Evolutionary conservation across 2,888 invertebrate species (phyloP), one percentile per base, ranked within the genome.

Genomic region (Pharmacophagus antenor): DNA sequence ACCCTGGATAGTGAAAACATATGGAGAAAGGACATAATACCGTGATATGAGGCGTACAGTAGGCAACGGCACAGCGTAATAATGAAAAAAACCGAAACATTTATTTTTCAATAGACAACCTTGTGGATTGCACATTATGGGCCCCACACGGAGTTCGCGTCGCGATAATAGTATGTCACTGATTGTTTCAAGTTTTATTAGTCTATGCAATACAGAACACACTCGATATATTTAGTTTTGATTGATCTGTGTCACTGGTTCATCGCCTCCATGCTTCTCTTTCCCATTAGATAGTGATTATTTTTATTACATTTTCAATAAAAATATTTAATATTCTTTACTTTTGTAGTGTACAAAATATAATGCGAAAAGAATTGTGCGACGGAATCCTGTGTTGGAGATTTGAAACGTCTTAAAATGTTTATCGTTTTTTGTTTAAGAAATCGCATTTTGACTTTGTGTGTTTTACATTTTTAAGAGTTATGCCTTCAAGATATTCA

Each of bases 101-200:
- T 42, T 42, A 42, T 42, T 42, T 42, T n/a, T 42, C 47, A n/a
- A 22, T 48, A 31, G 23, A 23, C 47, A 23, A 10, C 49, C 49
- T 49, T 49, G 49, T 25, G 7, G 49, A 17, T 49, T 49, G 21
- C 25, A 21, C 23, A 25, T 49, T 8, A 49, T 17, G 49, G 49
- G 23, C 49, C 49, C 17, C 49, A 49, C 49, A 49, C 49, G 25
- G 17, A 17, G 42, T 42, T 42, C 42, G 17, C 42, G n/a, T n/a
- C n/a, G n/a, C n/a, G n/a, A n/a, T 42, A 49, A 49, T 27, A 10
- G 49, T 25, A n/a, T 27, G n/a, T 27, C 3, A 3, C 22, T 25
- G 49, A 49, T 49, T 49, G 49, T 49, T 49, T 27, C 18, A 18
- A 27, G 15, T 49, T 49, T 49, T 49, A 49, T 49, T 49, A n/a